Conservation (phyloP, 1,140 invertebrate species). For the Andrena cerasifolii region DNA sequence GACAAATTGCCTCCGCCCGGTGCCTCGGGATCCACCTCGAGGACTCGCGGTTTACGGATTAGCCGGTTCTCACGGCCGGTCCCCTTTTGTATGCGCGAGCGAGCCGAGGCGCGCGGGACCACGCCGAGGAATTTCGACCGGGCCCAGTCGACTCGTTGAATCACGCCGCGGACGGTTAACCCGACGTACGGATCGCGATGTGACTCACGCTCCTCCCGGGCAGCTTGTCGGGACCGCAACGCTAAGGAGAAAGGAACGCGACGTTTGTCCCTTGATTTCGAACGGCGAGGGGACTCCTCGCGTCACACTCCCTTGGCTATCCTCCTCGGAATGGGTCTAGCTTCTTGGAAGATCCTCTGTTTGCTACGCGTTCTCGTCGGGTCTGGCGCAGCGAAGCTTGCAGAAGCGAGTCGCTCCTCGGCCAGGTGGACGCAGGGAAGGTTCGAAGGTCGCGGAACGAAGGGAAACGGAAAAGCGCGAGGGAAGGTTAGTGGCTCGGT, state of each 20-base stretch:
- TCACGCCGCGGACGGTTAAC: slow-evolving; percentile 38
- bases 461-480: slow-evolving; percentile 25
- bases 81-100: slow-evolving; percentile 53
- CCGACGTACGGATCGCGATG: slow-evolving; percentile 20
- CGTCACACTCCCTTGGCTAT: not conserved
- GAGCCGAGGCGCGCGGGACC: slow-evolving; percentile 33
- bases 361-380: too few species aligned
- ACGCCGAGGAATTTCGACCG: slow-evolving; percentile 55
- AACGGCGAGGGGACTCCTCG: not conserved
- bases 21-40: too few species aligned
- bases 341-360: not conserved
- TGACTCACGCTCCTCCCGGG: slow-evolving; percentile 41
- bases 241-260: slow-evolving; percentile 31
- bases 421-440: not conserved
- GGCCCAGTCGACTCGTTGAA: slow-evolving; percentile 33
- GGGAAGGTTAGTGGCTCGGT: slow-evolving; percentile 75
- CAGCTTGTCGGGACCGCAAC: not conserved
- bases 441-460: slow-evolving; percentile 20
- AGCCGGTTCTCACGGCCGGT: slow-evolving; percentile 16
- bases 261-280: slow-evolving; percentile 18
- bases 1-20: not conserved
- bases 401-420: not conserved
- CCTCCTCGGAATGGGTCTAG: not conserved
- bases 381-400: too few species aligned
- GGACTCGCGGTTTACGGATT: too few species aligned